These are phyloP conservation scores for Ennomos erosarius DNA, from an alignment of 2,888 invertebrate genomes.

Conservation along the genomic window DNA sequence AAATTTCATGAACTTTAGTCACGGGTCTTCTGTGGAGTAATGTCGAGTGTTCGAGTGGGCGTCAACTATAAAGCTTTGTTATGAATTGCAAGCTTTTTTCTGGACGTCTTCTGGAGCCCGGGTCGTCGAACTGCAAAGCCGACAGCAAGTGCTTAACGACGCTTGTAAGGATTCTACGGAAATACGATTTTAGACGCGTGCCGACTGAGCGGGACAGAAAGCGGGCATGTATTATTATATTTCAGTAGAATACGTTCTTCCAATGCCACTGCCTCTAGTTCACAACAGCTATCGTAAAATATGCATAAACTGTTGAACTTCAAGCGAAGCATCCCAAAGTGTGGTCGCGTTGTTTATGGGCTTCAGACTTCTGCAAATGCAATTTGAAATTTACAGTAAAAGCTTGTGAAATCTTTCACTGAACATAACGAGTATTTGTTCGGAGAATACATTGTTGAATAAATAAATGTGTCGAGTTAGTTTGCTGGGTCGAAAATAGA, in stretches of 20 bases:
- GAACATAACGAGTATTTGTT: constrained; percentile 49
- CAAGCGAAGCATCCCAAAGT: constrained; percentile 50
- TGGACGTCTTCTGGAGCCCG: constrained; percentile 66
- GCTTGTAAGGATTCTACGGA: constrained; percentile 85
- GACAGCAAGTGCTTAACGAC: constrained; percentile 79
- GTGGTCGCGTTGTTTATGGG: constrained; percentile 61
- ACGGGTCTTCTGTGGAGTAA: constrained; percentile 39
- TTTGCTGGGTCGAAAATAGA: constrained; percentile 71
- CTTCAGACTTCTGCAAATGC: constrained; percentile 56
- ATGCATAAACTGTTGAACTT: constrained; percentile 48
- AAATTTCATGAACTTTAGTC: constrained; percentile 53
- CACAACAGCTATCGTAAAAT: constrained; percentile 34
- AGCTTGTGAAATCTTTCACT: constrained; percentile 41
- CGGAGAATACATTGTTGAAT: constrained; percentile 67
- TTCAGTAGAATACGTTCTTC: constrained; percentile 45
- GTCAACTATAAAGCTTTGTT: constrained; percentile 62
- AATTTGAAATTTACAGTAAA: constrained; percentile 35
- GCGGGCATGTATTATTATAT: constrained; percentile 51
- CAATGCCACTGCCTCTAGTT: constrained; percentile 54
- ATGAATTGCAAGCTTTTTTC: constrained; percentile 64
- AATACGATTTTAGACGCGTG: constrained; percentile 82
- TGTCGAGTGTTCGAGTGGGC: constrained; percentile 41
- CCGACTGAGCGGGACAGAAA: constrained; percentile 60
- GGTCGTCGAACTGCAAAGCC: constrained; percentile 83
- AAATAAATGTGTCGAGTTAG: constrained; percentile 66